Evolutionary conservation across 2,888 invertebrate species (phyloP).

Genomic region (Melitaea athalia): DNA sequence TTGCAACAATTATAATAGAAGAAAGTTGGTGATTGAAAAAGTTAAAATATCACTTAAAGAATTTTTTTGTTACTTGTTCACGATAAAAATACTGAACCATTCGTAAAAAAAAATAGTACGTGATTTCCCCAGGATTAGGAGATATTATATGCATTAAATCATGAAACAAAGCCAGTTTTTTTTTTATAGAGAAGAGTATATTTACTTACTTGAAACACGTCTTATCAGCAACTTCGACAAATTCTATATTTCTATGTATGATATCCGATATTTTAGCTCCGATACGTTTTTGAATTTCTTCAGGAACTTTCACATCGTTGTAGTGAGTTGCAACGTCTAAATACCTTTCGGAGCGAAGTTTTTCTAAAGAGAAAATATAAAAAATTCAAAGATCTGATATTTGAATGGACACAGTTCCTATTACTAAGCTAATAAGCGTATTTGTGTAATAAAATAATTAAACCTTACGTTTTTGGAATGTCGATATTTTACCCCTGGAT

Average conservation of each 20-base stretch:
- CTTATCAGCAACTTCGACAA: conserved; percentile 57
- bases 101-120: no score
- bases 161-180: neutral
- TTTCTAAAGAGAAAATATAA: conserved; percentile 37
- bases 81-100: no score
- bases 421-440: neutral
- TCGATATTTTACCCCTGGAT: conserved; percentile 49
- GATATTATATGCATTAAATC: no score
- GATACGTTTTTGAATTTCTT: conserved; percentile 76
- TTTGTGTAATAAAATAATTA: neutral
- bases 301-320: conserved; percentile 79
- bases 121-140: no score
- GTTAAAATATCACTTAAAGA: no score
- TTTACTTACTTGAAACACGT: conserved; percentile 54
- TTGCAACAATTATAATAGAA: no score
- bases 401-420: no score
- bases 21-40: no score
- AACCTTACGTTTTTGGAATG: conserved; percentile 9
- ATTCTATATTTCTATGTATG: conserved; percentile 71
- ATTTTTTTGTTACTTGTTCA: no score
- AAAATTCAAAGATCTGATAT: neutral
- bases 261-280: conserved; percentile 76
- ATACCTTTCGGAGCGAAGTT: conserved; percentile 64
- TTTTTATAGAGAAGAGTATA: neutral
- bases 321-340: conserved; percentile 74